Evolutionary conservation across 2,113 vertebrate species (phyloP).

Genomic region (Hippocampus guttulatus): DNA sequence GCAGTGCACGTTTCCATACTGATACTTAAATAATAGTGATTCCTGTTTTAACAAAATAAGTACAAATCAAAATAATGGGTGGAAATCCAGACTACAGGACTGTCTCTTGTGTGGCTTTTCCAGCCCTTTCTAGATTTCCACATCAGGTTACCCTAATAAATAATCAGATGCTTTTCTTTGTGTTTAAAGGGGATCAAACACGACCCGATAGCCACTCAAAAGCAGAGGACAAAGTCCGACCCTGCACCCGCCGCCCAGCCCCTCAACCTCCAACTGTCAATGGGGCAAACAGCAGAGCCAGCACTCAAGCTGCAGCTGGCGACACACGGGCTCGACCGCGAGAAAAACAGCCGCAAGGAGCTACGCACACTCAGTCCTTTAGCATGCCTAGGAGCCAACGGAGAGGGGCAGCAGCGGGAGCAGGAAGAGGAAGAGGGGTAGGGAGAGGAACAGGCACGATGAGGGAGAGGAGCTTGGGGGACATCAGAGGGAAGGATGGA

Average conservation of each 20-base stretch:
- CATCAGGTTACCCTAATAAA: slow-evolving; percentile 44
- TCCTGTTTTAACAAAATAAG: neutral
- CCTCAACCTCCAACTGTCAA: slow-evolving; percentile 48
- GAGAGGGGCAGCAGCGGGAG: slow-evolving; percentile 30
- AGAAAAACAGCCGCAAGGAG: slow-evolving; percentile 27
- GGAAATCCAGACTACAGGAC: neutral
- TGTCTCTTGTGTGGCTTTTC: neutral
- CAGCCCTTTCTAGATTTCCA: neutral
- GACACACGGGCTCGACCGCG: slow-evolving; percentile 37
- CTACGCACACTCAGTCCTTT: slow-evolving; percentile 35
- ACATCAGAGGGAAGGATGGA: slow-evolving; percentile 43
- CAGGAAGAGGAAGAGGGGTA: slow-evolving; percentile 71
- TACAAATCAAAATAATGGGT: neutral
- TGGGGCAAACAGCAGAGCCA: slow-evolving; percentile 63
- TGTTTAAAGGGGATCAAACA: slow-evolving; percentile 80
- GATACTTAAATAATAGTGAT: neutral
- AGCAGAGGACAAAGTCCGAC: slow-evolving; percentile 84
- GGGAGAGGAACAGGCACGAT: slow-evolving; percentile 67
- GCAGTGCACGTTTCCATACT: neutral
- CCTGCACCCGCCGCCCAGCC: slow-evolving; percentile 59
- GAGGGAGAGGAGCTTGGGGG: slow-evolving; percentile 44
- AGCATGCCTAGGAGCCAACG: slow-evolving; percentile 32
- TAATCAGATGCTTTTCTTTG: slow-evolving; percentile 47
- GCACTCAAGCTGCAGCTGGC: slow-evolving; percentile 47
- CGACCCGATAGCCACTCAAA: slow-evolving; percentile 78